These are phyloP conservation scores for Athene noctua DNA, from an alignment of 2,113 vertebrate species.

Conservation along the genomic window DNA sequence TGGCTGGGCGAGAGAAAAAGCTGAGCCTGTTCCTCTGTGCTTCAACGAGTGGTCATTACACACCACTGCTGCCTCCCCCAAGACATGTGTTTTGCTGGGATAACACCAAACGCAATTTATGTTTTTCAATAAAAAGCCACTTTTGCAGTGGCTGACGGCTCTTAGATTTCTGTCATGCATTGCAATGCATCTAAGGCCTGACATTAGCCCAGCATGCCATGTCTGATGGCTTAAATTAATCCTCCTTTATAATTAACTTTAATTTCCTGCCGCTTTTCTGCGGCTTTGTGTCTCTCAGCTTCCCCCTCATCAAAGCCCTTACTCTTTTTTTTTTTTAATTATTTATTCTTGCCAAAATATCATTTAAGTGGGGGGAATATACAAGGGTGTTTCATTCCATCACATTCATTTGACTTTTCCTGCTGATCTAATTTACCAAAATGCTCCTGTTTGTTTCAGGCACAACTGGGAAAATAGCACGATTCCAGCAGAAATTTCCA, in stretches of 20 bases:
- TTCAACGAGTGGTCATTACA: not conserved
- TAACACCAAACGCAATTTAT: slow-evolving; percentile 49
- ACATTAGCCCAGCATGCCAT: slow-evolving; percentile 69
- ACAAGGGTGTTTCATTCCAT: slow-evolving; percentile 19
- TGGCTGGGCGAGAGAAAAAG: not conserved
- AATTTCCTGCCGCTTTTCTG: slow-evolving; percentile 69
- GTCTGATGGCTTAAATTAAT: slow-evolving; percentile 74
- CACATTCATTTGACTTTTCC: slow-evolving; percentile 48
- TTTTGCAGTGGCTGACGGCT: slow-evolving; percentile 27
- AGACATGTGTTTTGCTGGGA: not conserved
- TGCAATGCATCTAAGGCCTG: slow-evolving; percentile 57
- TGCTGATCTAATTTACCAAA: slow-evolving; percentile 41
- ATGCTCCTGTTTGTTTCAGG: slow-evolving; percentile 20
- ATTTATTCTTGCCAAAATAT: slow-evolving; percentile 62
- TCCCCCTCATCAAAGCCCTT: slow-evolving; percentile 49
- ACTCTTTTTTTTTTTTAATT: slow-evolving; percentile 10
- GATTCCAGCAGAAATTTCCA: not conserved
- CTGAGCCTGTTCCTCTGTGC: fast-evolving
- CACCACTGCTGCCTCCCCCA: not conserved
- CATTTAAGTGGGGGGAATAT: slow-evolving; percentile 24
- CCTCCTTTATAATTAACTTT: slow-evolving; percentile 75
- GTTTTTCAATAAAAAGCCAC: slow-evolving; percentile 50
- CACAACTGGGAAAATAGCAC: slow-evolving; percentile 41
- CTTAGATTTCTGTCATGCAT: slow-evolving; percentile 37
- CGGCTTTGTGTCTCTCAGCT: slow-evolving; percentile 57